Conservation (phyloP, 2,113 vertebrate genomes). For the Mobula hypostoma region DNA sequence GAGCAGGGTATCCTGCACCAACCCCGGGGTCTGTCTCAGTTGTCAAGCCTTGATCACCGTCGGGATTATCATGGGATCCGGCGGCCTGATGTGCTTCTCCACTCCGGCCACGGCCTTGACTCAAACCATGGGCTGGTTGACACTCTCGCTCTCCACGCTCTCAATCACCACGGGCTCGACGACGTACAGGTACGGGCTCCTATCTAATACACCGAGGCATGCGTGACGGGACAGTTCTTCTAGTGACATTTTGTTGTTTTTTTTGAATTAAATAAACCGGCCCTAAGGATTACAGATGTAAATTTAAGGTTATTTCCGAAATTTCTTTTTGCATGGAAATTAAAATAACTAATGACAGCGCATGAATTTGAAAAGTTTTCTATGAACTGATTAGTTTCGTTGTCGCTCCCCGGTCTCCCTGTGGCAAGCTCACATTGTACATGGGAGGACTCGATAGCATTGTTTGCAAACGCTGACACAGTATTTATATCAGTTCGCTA, state of each 20-base stretch:
- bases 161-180: constrained; percentile 32
- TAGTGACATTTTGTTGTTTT: background rate
- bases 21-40: constrained; percentile 28
- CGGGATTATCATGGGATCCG: constrained; percentile 33
- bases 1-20: constrained; percentile 34
- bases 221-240: background rate
- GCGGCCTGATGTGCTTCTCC: constrained; percentile 37
- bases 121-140: constrained; percentile 29
- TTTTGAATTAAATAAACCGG: background rate
- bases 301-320: background rate
- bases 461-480: background rate
- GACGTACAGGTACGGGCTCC: constrained; percentile 42
- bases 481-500: background rate
- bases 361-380: background rate
- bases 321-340: background rate
- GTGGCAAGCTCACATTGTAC: background rate
- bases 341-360: background rate
- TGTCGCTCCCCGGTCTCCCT: background rate
- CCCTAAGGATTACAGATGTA: background rate
- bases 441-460: background rate
- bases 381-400: background rate
- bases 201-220: no score
- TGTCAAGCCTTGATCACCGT: constrained; percentile 31
- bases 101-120: constrained; percentile 31
- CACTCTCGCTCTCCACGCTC: constrained; percentile 30